Conservation (phyloP, 2,113 vertebrate species). For the Accipiter virgatus region DNA sequence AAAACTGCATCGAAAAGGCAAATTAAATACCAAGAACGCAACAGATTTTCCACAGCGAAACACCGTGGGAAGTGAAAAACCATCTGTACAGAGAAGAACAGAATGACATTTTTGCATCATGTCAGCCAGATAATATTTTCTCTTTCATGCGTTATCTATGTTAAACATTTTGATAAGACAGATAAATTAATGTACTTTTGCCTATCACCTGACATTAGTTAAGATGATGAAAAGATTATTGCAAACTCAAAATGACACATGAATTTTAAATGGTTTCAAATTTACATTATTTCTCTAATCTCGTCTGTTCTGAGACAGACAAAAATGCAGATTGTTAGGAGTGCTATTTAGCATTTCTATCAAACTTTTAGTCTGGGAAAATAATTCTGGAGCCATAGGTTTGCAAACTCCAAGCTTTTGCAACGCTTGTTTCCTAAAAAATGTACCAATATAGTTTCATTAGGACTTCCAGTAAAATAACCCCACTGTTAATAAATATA, state of each 20-base stretch:
- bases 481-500: not conserved
- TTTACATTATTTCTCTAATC: slow-evolving; percentile 9
- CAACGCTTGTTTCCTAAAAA: not conserved
- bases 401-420: not conserved
- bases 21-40: slow-evolving; percentile 63
- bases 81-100: slow-evolving; percentile 57
- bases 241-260: slow-evolving; percentile 12
- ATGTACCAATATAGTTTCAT: not conserved
- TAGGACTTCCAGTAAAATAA: not conserved
- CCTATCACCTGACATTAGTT: slow-evolving; percentile 46
- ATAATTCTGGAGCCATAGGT: not conserved
- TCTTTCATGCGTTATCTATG: slow-evolving; percentile 30
- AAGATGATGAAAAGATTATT: slow-evolving; percentile 37
- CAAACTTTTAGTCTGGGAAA: not conserved
- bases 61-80: slow-evolving; percentile 60
- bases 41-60: slow-evolving; percentile 57
- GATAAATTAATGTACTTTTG: slow-evolving; percentile 44
- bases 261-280: not conserved
- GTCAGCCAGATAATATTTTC: slow-evolving; percentile 49
- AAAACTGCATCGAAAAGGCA: slow-evolving; percentile 59
- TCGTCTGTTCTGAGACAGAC: not conserved
- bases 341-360: not conserved
- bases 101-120: slow-evolving; percentile 33
- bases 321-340: not conserved
- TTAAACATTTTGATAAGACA: slow-evolving; percentile 55